Evolutionary conservation across 2,113 vertebrate genomes (phyloP).

Genomic region (Mormoops blainvillei): DNA sequence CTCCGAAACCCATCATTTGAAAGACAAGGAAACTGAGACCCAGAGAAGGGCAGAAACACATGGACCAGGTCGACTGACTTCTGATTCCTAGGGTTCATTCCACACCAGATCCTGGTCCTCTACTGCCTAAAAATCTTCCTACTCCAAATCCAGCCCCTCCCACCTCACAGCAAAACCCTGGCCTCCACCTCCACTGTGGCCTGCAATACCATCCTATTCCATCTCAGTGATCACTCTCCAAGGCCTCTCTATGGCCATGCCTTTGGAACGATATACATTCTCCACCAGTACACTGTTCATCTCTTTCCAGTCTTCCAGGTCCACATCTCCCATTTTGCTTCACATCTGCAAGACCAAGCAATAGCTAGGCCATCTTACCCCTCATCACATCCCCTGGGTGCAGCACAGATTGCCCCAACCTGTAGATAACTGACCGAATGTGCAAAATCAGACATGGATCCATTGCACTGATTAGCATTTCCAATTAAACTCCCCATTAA

Average conservation of each 20-base stretch:
- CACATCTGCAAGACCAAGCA: background rate
- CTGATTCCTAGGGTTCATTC: background rate
- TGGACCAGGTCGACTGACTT: background rate
- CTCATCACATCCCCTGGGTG: background rate
- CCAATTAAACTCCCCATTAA: slow-evolving; percentile 48
- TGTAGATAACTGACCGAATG: slow-evolving; percentile 49
- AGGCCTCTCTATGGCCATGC: background rate
- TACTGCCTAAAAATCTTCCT: background rate
- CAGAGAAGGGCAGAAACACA: background rate
- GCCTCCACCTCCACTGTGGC: background rate
- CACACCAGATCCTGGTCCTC: background rate
- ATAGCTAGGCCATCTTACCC: background rate
- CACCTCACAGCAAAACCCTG: background rate
- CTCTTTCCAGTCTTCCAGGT: slow-evolving; percentile 30
- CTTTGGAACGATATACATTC: background rate
- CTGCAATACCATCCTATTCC: background rate
- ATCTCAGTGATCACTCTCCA: background rate
- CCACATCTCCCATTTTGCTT: background rate
- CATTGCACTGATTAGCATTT: slow-evolving; percentile 62
- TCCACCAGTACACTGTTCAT: background rate
- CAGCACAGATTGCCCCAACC: background rate
- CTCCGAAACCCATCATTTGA: background rate
- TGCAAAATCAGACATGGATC: slow-evolving; percentile 58
- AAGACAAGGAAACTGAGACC: background rate
- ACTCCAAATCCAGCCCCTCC: background rate